Percentiles rank a stretch among this genome's conserved stretches.
phyloP scores from a whole-genome alignment of 2,888 invertebrate species.

The Crocallis elinguaria region DNA sequence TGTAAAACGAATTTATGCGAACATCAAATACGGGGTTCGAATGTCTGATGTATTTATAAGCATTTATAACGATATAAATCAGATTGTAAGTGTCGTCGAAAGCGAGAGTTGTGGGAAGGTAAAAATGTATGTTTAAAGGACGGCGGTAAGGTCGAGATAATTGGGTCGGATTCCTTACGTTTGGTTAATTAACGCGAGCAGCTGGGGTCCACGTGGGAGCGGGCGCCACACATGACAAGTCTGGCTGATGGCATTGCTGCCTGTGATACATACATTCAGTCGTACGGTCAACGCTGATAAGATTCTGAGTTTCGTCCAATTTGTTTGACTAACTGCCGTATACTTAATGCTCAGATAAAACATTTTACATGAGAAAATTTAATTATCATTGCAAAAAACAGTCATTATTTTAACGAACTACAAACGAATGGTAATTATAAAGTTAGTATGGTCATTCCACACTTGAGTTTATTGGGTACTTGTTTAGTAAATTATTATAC shows the following conservation, averaged over 20 bases:
- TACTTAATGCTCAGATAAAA: slow-evolving; percentile 2
- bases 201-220: slow-evolving; percentile 70
- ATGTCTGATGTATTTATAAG: slow-evolving; percentile 41
- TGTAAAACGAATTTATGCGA: slow-evolving; percentile 77
- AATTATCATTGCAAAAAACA: slow-evolving; percentile 41
- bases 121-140: slow-evolving; percentile 33
- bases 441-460: slow-evolving; percentile 15
- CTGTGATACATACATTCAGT: no score
- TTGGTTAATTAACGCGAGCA: slow-evolving; percentile 76
- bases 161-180: slow-evolving; percentile 70
- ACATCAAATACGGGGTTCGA: slow-evolving; percentile 60
- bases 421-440: slow-evolving; percentile 36
- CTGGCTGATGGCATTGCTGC: no score
- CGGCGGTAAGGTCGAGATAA: slow-evolving; percentile 46
- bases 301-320: no score
- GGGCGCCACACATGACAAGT: slow-evolving; percentile 18
- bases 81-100: slow-evolving; percentile 26
- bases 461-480: background rate
- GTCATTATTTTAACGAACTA: slow-evolving; percentile 41
- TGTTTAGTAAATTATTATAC: background rate
- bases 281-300: no score
- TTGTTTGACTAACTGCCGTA: slow-evolving; percentile 16
- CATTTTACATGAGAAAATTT: no score
- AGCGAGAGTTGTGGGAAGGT: slow-evolving; percentile 23
- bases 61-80: slow-evolving; percentile 35